Percentiles rank a stretch among this genome's conserved stretches.
Conservation (phyloP, 2,888 invertebrate genomes). For the Athalia rosae region DNA sequence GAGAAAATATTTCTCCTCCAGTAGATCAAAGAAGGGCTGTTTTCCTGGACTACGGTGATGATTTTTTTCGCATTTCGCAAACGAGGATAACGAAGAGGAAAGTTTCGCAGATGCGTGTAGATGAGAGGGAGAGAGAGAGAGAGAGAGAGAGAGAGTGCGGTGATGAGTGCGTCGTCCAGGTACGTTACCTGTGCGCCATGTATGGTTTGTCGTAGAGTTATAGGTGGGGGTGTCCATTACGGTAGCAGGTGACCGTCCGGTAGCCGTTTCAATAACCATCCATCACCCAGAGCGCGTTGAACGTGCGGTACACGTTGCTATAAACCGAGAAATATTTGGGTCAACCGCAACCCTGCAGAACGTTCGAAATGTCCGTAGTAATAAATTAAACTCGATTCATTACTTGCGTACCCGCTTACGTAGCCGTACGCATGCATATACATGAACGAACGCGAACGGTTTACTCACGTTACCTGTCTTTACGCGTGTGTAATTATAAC, state of each 20-base stretch:
- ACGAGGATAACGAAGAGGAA: no score
- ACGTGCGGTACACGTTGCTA: no score
- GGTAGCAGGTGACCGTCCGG: constrained; percentile 61
- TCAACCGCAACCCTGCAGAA: constrained; percentile 51
- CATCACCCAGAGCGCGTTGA: constrained; percentile 52
- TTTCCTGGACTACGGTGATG: no score
- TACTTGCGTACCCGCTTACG: constrained; percentile 27
- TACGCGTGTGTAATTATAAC: no score
- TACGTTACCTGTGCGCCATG: constrained; percentile 1
- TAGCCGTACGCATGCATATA: background rate
- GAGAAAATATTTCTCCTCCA: no score
- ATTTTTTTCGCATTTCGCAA: no score
- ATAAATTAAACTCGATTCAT: constrained; percentile 47
- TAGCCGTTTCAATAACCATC: constrained; percentile 59
- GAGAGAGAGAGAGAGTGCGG: no score
- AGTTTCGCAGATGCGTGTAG: no score
- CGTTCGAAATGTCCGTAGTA: constrained; percentile 15
- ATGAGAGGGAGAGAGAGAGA: no score
- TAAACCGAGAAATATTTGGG: constrained; percentile 57
- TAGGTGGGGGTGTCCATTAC: constrained; percentile 55
- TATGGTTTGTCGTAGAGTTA: background rate
- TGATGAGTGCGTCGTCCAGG: no score
- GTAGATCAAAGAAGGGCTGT: no score
- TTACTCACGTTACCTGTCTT: background rate
- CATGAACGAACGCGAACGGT: background rate